Conservation (phyloP, 2,113 vertebrate genomes). For the Electrona antarctica region DNA sequence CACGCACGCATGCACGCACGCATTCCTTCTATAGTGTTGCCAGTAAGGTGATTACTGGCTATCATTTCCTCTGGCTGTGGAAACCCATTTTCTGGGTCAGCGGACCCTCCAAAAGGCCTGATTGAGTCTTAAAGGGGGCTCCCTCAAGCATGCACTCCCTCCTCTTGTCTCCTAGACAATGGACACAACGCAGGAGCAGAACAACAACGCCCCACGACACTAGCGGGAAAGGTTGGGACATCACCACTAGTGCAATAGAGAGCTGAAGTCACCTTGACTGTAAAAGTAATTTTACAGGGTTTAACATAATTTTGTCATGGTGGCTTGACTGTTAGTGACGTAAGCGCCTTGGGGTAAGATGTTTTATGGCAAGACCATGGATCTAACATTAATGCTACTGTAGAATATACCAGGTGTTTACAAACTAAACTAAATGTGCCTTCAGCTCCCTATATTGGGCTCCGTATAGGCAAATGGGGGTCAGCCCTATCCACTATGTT, state of each 20-base stretch:
- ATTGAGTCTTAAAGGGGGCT: slow-evolving; percentile 83
- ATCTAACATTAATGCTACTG: too few species aligned
- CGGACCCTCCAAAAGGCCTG: slow-evolving; percentile 85
- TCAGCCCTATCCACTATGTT: too few species aligned
- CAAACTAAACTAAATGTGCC: too few species aligned
- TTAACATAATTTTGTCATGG: too few species aligned
- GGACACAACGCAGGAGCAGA: slow-evolving; percentile 23
- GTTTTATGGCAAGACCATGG: too few species aligned
- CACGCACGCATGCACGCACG: neutral
- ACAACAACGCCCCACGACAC: slow-evolving; percentile 25
- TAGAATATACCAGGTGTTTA: too few species aligned
- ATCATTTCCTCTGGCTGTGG: slow-evolving; percentile 89
- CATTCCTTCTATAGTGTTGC: slow-evolving; percentile 54
- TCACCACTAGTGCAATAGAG: slow-evolving; percentile 5
- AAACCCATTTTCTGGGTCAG: slow-evolving; percentile 92
- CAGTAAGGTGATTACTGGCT: slow-evolving; percentile 73
- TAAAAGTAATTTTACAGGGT: neutral
- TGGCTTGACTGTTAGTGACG: too few species aligned
- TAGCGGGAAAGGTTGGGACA: slow-evolving; percentile 29
- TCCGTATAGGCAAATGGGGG: too few species aligned
- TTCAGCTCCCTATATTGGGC: too few species aligned
- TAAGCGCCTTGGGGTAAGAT: too few species aligned
- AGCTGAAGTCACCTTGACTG: neutral
- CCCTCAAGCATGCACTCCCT: slow-evolving; percentile 67
- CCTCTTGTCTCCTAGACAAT: slow-evolving; percentile 56